Conservation (phyloP, 2,797 vertebrate species). For the Rhodeus uyekii region DNA sequence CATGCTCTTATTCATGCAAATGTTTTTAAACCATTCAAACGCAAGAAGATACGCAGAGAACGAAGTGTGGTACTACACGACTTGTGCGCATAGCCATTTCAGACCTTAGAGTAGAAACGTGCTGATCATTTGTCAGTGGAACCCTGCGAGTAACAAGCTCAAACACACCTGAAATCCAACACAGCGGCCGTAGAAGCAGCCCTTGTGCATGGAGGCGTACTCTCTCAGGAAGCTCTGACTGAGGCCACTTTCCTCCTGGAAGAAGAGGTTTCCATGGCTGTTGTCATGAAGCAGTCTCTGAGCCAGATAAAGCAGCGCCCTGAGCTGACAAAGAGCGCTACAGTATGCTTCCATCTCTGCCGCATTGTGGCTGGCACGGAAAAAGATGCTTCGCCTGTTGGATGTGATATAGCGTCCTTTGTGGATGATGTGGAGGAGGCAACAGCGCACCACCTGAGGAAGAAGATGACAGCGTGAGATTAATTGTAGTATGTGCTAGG, state of each 20-base stretch:
- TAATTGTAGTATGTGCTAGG: not conserved
- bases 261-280: conserved; percentile 85
- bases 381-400: conserved; percentile 89
- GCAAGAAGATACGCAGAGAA: too few relatives aligned
- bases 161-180: conserved; percentile 89
- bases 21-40: too few relatives aligned
- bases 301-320: conserved; percentile 87
- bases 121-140: not conserved
- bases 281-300: conserved; percentile 86
- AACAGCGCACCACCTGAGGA: conserved; percentile 82
- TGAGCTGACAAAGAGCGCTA: conserved; percentile 87
- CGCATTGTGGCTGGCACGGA: conserved; percentile 84
- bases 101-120: not conserved
- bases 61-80: too few relatives aligned
- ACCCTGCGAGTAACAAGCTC: not conserved
- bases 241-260: conserved; percentile 81
- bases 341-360: conserved; percentile 91
- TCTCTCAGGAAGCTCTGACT: conserved; percentile 85
- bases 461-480: not conserved
- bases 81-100: too few relatives aligned
- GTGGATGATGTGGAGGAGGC: conserved; percentile 88
- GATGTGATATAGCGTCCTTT: conserved; percentile 86
- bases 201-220: conserved; percentile 89
- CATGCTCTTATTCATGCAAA: too few relatives aligned
- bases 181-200: conserved; percentile 93